Base-by-base conservation (phyloP, 2,797 vertebrate species). In the Tauraco hartlaubi region DNA sequence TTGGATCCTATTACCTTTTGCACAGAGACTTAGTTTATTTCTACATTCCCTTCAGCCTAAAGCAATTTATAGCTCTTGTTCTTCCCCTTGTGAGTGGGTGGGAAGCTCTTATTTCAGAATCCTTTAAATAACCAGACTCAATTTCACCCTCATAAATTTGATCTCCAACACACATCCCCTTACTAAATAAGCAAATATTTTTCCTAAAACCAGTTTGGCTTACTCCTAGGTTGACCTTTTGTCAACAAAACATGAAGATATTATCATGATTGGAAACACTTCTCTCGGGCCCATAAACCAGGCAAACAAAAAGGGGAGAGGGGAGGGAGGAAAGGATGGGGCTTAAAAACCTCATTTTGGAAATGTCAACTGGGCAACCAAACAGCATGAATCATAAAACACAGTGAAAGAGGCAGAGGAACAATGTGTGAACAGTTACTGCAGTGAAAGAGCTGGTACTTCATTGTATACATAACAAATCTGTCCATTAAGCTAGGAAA, bases 111-210 rank as follows among this genome's bases (percentile, higher is more conserved):
- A 96, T 96, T 97, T 97, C 91, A 93, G 94, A 94, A 94, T 90
- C 73, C 58, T 95, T 94, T 94, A 96, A 97, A 95, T 93, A 97
- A 94, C 76, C 85, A 82, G 79, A 82, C 58, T 95, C 58, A 95
- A 93, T 97, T 96, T 95, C 79, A 85, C 75, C 69, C 95, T 96
- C 93, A 96, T 96, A 96, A 96, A 96, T 96, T 86, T 90, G 72
- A 91, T 94, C 85, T 97, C 76, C 88, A 81, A 71, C 91, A 96
- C 87, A 86, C 88, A 82, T 84, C 56, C 83, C 83, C 71, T 94
- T 94, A 96, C 87, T 94, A 96, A 97, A 96, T 84, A 94, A 96
- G 94, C 87, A 96, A 91, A 92, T 95, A 90, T 97, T 96, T 96
- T 94, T 91, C 78, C 58, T 90, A 88, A 94, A 96, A 94, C 88